Evolutionary conservation across 2,113 vertebrate species (phyloP), one percentile per base, ranked within the genome.

Genomic region (Hemiprocne comata): DNA sequence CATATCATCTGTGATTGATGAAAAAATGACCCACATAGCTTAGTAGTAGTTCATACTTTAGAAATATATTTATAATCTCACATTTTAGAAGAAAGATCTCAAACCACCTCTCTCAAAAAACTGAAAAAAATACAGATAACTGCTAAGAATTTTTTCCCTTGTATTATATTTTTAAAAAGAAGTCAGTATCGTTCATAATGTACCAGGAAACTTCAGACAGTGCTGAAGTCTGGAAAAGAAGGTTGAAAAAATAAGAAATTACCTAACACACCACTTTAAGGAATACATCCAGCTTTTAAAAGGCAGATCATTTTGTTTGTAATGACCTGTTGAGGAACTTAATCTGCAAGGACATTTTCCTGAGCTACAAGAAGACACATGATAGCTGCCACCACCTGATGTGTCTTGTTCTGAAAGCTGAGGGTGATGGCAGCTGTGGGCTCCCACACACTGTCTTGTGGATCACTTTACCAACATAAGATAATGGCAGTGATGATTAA

Each of bases 301-400:
- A 79, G 67, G 46, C 64, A 79, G 46, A 66, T 62, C 5, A 48
- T 57, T 94, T 83, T 87, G 55, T 9, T 83, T 91, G 65, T 85
- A 87, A 66, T 33, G 67, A 83, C 64, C 55, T 85, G 57, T 14
- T 76, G 61, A 50, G 72, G 46, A 83, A 74, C 28, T 69, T 51
- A n/a, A 72, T 74, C 64, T 80, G 76, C 34, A 48, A 6, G 8
- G 75, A 66, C 71, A 31, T 48, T 90, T 26, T 76, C 46, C 64
- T 28, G 55, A 88, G 83, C 64, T 62, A n/a, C 75, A 67, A 19
- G 44, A 79, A 64, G 83, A 86, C 80, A 92, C 48, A 51, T 1
- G 86, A 69, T 40, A 92, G 91, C 76, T 85, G 77, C 89, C 76
- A 82, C 70, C 86, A 84, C 76, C 89, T 64, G 76, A 90, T 13